Evolutionary conservation across 2,113 vertebrate species (phyloP), one percentile per base, ranked within the genome.

Genomic region (Thryonomys swinderianus): DNA sequence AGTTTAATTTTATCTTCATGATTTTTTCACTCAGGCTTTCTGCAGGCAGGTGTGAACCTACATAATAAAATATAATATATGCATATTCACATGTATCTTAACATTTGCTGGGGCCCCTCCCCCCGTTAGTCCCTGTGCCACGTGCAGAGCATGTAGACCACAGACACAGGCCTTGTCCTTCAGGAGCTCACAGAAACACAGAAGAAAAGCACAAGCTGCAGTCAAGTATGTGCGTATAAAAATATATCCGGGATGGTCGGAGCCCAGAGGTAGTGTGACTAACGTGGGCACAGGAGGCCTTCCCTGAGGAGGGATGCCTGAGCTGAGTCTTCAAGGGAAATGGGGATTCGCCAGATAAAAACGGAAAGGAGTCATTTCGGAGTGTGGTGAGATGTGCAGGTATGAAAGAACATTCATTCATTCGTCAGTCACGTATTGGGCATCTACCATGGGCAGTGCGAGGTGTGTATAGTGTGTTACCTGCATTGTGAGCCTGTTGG

Each of bases 1-100:
- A 64, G 61, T 23, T 95, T 86, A 79, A 62, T 93, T 91, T 90
- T 87, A 62, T 80, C 53, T 20, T 83, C 86, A 37, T 13, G 83
- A 55, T 85, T 25, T 84, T 85, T 20, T 80, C 51, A 32, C 69
- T 80, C 8, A n/a, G n/a, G 59, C 53, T 88, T 93, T 90, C 40
- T 67, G 64, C 20, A 80, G 42, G 37, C 42, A 84, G n/a, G 34
- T 62, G 48, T 84, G 71, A 76, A 85, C 21, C n/a, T 79, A 2
- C 45, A 32, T 64, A 73, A n/a, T 90, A 84, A 86, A 94, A 74
- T 80, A 17, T 14, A 48, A 27, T 78, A 17, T 71, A 42, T 87
- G 66, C 25, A 79, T 55, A 66, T 92, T 37, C 76, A 0, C 64
- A 9, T 42, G n/a, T 18, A 23, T 81, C 40, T n/a, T 74, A 34